These are phyloP conservation scores for Rallus crepitans DNA, from an alignment of 2,797 vertebrate genomes.

Conservation along the genomic window DNA sequence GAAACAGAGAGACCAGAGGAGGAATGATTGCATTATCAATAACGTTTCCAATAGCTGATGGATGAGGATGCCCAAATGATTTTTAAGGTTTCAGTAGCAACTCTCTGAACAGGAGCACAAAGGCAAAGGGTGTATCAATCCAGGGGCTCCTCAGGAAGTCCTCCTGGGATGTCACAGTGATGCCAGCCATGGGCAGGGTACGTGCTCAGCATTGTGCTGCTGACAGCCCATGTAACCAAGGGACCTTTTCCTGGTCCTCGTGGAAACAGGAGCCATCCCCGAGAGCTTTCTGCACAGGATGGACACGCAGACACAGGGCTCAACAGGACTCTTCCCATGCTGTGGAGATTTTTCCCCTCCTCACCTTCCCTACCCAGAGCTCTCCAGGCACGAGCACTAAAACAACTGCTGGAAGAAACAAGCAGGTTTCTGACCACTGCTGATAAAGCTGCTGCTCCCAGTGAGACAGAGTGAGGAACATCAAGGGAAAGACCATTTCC, in stretches of 20 bases:
- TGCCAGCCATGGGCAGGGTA: fast-evolving
- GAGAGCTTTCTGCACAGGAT: neutral
- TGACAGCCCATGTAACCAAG: neutral
- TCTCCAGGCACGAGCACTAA: neutral
- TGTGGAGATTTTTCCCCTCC: neutral
- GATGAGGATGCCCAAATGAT: constrained; percentile 28
- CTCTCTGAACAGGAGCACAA: neutral
- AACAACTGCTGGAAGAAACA: neutral
- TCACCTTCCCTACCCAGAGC: neutral
- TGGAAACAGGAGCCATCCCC: neutral
- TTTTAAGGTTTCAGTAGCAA: constrained; percentile 16
- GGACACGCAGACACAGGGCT: neutral
- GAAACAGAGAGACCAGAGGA: neutral
- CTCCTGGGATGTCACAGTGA: neutral
- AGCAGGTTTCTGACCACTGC: neutral
- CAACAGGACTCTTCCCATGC: neutral
- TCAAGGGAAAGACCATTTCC: neutral
- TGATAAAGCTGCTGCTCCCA: no score
- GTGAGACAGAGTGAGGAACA: neutral
- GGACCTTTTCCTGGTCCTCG: neutral
- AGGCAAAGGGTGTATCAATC: neutral
- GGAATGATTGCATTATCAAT: constrained; percentile 51
- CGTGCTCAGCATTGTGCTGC: neutral
- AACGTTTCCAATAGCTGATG: constrained; percentile 33
- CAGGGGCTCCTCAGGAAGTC: neutral